These are phyloP conservation scores for Gasterosteus nipponicus DNA, from an alignment of 2,113 vertebrate species.

Conservation along the genomic window DNA sequence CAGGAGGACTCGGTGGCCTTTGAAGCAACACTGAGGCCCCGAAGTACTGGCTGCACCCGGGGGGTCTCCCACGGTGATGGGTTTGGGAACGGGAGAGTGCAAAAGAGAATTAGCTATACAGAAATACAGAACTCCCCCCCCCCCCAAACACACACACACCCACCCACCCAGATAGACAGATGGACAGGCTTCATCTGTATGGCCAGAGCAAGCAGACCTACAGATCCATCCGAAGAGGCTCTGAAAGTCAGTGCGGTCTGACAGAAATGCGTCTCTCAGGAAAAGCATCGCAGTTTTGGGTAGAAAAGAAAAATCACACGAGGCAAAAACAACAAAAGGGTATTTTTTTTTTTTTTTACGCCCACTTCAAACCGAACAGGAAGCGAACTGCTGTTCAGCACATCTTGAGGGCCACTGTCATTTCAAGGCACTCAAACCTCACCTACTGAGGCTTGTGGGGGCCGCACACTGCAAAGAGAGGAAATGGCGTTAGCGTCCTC, in stretches of 20 bases:
- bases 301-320: slow-evolving; percentile 52
- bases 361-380: slow-evolving; percentile 54
- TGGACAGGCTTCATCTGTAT: slow-evolving; percentile 22
- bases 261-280: slow-evolving; percentile 15
- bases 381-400: slow-evolving; percentile 54
- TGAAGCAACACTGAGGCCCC: slow-evolving; percentile 41
- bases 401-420: slow-evolving; percentile 25
- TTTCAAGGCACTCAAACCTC: slow-evolving; percentile 58
- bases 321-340: slow-evolving; percentile 15
- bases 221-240: slow-evolving; percentile 37
- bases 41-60: slow-evolving; percentile 30
- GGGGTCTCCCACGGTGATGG: slow-evolving; percentile 29
- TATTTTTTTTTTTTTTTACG: slow-evolving; percentile 24
- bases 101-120: slow-evolving; percentile 42
- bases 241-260: slow-evolving; percentile 4
- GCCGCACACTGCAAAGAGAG: slow-evolving; percentile 71
- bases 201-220: slow-evolving; percentile 28
- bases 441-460: slow-evolving; percentile 71
- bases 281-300: slow-evolving; percentile 53
- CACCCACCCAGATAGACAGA: slow-evolving; percentile 27
- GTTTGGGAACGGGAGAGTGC: slow-evolving; percentile 34
- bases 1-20: slow-evolving; percentile 62
- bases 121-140: slow-evolving; percentile 22
- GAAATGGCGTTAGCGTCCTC: slow-evolving; percentile 64
- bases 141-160: slow-evolving; percentile 12